Evolutionary conservation across 2,113 vertebrate genomes (phyloP).

Genomic region (Ictidomys tridecemlineatus): DNA sequence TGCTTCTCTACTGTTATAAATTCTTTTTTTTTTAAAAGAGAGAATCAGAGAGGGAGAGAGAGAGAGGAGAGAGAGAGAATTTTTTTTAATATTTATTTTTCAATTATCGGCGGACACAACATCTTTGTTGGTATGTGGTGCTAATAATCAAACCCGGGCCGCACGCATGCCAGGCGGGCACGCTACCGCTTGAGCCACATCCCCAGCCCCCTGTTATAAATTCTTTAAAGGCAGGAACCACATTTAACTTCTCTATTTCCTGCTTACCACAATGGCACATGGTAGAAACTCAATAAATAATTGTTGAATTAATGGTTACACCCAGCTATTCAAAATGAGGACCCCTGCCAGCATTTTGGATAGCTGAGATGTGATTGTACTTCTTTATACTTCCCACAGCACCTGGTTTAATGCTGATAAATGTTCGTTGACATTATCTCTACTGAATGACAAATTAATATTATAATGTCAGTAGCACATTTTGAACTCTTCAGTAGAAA

Average conservation of each 20-base stretch:
- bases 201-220: too few species aligned
- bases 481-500: constrained; percentile 72
- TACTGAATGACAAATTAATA: constrained; percentile 76
- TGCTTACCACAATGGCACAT: neutral
- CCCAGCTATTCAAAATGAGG: neutral
- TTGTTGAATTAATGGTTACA: constrained; percentile 3
- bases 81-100: too few species aligned
- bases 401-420: neutral
- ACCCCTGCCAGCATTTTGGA: neutral
- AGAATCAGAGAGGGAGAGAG: too few species aligned
- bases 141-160: too few species aligned
- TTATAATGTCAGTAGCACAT: constrained; percentile 65
- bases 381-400: neutral
- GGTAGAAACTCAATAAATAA: neutral
- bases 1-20: neutral
- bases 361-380: neutral
- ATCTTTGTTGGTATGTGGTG: too few species aligned
- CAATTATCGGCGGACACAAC: too few species aligned
- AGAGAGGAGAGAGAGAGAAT: too few species aligned
- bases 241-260: neutral
- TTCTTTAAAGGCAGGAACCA: neutral
- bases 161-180: too few species aligned
- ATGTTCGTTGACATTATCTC: constrained; percentile 38
- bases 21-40: too few species aligned
- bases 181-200: too few species aligned